Evolutionary conservation across 2,888 invertebrate species (phyloP), one percentile per base, ranked within the genome.

Genomic region (Melipona bicolor): DNA sequence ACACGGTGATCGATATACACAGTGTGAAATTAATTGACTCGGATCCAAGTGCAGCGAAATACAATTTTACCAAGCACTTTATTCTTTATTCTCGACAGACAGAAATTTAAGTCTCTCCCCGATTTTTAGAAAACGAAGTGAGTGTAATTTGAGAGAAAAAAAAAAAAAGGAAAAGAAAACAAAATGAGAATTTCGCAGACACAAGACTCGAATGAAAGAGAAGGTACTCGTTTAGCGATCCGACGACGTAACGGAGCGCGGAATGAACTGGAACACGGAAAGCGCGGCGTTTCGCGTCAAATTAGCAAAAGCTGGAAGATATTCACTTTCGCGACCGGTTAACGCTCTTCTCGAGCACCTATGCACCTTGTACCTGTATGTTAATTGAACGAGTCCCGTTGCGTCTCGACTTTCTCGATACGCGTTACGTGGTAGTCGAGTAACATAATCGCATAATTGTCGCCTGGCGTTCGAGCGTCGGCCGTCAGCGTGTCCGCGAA

Each of bases 361-460:
- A 43, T 43, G 9, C 43, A 9, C 43, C 43, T 27, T 27, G 27
- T 67, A 50, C 19, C n/a, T 59, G 81, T 64, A 67, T 80, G 70
- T 52, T 75, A 80, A 81, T 83, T 77, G 77, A 61, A 43, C 72
- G 64, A 49, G 68, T 21, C 52, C 56, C 54, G 80, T 72, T 76
- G 72, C 69, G 43, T 70, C 81, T 82, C 75, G 76, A 85, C 88
- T 89, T 88, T 86, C 82, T 79, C 84, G 80, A 81, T 80, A 71
- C 36, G 67, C 84, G 86, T 84, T 88, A 87, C 84, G 83, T 83
- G 81, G 79, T 81, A 78, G 79, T 79, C 79, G 76, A 86, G 88
- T 87, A 88, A 86, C 80, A 81, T 83, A 88, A 87, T 90, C 87
- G 56, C 87, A 77, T 85, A 86, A 88, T 89, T 85, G 85, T 88